phyloP scores from a whole-genome alignment of 2,888 invertebrate genomes.

The Dioctria rufipes region DNA sequence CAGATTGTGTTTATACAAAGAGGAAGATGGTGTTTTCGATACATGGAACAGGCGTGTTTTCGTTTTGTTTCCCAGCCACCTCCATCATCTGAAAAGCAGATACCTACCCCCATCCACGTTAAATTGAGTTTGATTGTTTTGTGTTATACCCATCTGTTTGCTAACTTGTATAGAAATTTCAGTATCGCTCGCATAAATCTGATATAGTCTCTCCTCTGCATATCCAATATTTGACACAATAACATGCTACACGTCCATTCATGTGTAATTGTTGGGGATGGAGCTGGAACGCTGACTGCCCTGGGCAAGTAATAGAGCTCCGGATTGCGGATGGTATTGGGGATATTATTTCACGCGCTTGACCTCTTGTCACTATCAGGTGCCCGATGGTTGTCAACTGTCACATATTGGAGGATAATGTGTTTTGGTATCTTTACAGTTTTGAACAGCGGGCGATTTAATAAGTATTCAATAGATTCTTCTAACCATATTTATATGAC shows the following conservation, averaged over 20 bases:
- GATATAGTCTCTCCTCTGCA: constrained; percentile 44
- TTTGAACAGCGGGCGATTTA: too few species aligned
- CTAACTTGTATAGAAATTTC: constrained; percentile 45
- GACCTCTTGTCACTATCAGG: constrained; percentile 47
- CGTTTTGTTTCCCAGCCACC: constrained; percentile 52
- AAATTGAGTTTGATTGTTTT: constrained; percentile 46
- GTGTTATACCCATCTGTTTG: constrained; percentile 46
- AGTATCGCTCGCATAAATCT: constrained; percentile 44
- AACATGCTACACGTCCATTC: constrained; percentile 49
- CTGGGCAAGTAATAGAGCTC: constrained; percentile 16
- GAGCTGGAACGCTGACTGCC: background rate
- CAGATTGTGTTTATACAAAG: constrained; percentile 56
- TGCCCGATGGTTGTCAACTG: constrained; percentile 41
- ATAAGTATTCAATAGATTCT: too few species aligned
- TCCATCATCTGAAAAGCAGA: constrained; percentile 42
- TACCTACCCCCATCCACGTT: constrained; percentile 35
- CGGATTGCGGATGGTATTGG: background rate
- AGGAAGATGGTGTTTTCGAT: constrained; percentile 56
- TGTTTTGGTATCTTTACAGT: constrained; percentile 12
- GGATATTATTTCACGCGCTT: constrained; percentile 48
- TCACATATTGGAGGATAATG: constrained; percentile 10
- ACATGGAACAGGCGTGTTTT: constrained; percentile 58
- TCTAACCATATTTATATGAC: too few species aligned
- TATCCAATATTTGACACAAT: constrained; percentile 43
- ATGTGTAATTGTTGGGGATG: constrained; percentile 38